phyloP scores from a whole-genome alignment of 2,113 vertebrate species.

The Sapayoa aenigma region DNA sequence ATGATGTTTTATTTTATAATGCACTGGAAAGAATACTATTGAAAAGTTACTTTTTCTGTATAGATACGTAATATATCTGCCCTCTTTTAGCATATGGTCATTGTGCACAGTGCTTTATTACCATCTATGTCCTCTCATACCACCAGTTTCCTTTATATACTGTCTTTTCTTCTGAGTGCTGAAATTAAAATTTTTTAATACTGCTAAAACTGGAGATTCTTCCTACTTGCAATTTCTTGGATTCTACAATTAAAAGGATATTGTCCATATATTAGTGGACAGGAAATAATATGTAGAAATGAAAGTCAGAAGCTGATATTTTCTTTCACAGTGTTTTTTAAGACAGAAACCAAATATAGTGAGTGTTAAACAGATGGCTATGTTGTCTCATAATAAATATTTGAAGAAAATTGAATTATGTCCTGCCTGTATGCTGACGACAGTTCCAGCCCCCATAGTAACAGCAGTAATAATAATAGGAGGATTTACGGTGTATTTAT shows the following conservation, averaged over 20 bases:
- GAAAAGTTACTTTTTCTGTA: neutral
- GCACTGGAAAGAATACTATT: neutral
- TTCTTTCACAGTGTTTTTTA: slow-evolving; percentile 29
- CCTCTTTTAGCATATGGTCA: neutral
- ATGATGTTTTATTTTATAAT: neutral
- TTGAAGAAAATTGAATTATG: slow-evolving; percentile 56
- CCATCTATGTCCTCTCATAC: neutral
- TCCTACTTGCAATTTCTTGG: neutral
- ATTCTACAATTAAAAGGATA: neutral
- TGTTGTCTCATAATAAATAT: slow-evolving; percentile 52
- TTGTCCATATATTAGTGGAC: neutral
- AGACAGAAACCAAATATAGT: slow-evolving; percentile 39
- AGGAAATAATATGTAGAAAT: neutral
- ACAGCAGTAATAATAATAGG: slow-evolving; percentile 38
- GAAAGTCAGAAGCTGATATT: slow-evolving; percentile 19
- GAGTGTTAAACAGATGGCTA: slow-evolving; percentile 43
- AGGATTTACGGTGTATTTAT: slow-evolving; percentile 4
- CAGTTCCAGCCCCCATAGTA: slow-evolving; percentile 21
- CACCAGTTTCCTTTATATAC: neutral
- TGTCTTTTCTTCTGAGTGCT: neutral
- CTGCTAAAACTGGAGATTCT: neutral
- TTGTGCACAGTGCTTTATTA: neutral
- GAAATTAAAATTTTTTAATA: neutral
- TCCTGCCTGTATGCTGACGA: slow-evolving; percentile 17
- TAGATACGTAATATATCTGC: neutral